Percentiles rank a stretch among this genome's conserved stretches.
Conservation (phyloP, 2,797 vertebrate genomes). For the Pangasius larnaudii region DNA sequence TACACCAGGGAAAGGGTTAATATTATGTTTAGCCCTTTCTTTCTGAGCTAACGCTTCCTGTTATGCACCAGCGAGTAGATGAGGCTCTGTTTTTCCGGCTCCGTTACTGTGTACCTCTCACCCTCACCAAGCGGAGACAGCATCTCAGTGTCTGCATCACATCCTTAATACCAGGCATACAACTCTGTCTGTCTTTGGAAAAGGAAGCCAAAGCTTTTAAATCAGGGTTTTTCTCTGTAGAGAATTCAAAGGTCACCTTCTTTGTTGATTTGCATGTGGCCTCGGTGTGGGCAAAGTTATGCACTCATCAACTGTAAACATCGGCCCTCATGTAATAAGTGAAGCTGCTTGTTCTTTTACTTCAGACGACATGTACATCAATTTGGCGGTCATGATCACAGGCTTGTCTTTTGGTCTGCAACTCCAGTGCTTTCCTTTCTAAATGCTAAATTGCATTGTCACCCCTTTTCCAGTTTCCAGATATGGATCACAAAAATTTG, state of each 20-base stretch:
- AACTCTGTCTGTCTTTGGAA: not conserved
- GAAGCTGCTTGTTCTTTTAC: not conserved
- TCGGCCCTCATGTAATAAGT: no score
- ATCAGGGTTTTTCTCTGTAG: not conserved
- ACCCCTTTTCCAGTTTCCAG: not conserved
- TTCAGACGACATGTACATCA: not conserved
- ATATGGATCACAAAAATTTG: not conserved
- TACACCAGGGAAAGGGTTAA: constrained; percentile 28
- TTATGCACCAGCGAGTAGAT: constrained; percentile 49
- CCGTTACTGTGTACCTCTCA: not conserved
- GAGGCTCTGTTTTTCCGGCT: constrained; percentile 28
- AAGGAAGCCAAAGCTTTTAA: not conserved
- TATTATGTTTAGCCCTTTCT: constrained; percentile 26
- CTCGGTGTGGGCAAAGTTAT: not conserved
- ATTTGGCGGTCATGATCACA: not conserved
- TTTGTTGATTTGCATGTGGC: constrained; percentile 1
- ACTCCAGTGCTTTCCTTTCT: not conserved
- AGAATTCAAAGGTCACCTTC: not conserved
- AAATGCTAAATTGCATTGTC: not conserved
- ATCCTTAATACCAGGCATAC: not conserved
- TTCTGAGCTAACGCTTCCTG: constrained; percentile 41
- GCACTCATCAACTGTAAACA: not conserved
- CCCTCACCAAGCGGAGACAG: not conserved
- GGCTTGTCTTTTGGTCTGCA: not conserved
- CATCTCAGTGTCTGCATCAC: not conserved